Evolutionary conservation across 1,140 invertebrate genomes (phyloP).

Genomic region (Bradysia coprophila): DNA sequence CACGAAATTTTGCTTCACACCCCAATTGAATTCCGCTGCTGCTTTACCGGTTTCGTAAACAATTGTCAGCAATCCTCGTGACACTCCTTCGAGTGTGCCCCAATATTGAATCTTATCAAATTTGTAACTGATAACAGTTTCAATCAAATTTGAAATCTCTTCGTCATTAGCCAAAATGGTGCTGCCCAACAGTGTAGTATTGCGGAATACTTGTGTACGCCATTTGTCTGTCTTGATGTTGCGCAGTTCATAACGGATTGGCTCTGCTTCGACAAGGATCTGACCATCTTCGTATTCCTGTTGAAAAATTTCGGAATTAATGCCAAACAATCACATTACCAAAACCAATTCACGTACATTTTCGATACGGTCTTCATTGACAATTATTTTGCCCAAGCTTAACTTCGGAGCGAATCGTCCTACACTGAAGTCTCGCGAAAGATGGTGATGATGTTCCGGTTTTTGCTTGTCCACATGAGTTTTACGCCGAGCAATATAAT

Average conservation of each 20-base stretch:
- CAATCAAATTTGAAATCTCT: constrained; percentile 29
- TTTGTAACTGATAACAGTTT: constrained; percentile 46
- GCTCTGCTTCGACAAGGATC: constrained; percentile 58
- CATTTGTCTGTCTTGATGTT: constrained; percentile 37
- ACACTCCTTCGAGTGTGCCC: constrained; percentile 56
- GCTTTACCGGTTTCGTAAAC: constrained; percentile 35
- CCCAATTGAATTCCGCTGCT: constrained; percentile 40
- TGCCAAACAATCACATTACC: background rate
- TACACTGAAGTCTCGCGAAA: constrained; percentile 26
- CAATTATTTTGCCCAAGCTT: constrained; percentile 41
- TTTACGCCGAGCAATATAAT: constrained; percentile 29
- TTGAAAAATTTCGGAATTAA: background rate
- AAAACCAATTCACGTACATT: constrained; percentile 21
- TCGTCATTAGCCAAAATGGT: constrained; percentile 40
- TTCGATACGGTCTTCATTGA: constrained; percentile 39
- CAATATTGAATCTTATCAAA: constrained; percentile 49
- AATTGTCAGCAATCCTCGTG: constrained; percentile 49
- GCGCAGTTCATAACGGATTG: constrained; percentile 49
- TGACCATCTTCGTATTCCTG: constrained; percentile 40
- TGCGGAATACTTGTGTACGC: constrained; percentile 31
- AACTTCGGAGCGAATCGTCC: constrained; percentile 42
- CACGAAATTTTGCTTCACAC: constrained; percentile 32
- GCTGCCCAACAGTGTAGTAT: constrained; percentile 33
- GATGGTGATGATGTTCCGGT: constrained; percentile 14
- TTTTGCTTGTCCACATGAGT: constrained; percentile 15